Percentiles rank a stretch among this genome's conserved stretches.
phyloP scores from a whole-genome alignment of 2,113 vertebrate species.

The Dromas ardeola region DNA sequence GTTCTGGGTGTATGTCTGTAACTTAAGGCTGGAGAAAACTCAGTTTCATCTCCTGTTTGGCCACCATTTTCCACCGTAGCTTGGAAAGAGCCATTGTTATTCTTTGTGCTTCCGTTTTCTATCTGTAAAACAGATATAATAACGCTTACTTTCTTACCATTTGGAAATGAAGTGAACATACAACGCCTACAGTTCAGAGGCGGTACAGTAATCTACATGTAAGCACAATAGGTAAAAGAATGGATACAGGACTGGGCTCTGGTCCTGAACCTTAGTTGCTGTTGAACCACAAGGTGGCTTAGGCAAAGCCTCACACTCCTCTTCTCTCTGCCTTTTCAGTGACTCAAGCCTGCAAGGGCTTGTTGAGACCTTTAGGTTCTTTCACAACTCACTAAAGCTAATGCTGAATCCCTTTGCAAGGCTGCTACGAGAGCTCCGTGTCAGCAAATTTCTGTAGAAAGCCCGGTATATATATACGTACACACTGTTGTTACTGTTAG shows the following conservation, averaged over 20 bases:
- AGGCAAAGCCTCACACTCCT: neutral
- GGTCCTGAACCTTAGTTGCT: neutral
- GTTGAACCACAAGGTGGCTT: neutral
- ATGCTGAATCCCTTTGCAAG: neutral
- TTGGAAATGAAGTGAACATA: neutral
- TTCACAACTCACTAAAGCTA: neutral
- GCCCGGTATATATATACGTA: neutral
- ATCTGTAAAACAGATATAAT: neutral
- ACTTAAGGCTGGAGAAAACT: neutral
- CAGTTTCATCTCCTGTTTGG: neutral
- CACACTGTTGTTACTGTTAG: neutral
- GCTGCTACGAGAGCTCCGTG: neutral
- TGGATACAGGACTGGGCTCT: neutral
- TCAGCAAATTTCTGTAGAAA: neutral
- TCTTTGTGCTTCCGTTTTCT: neutral
- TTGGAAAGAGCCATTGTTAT: neutral
- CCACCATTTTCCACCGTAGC: neutral
- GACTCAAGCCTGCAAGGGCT: neutral
- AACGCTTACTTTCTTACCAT: neutral
- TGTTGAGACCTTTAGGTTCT: neutral
- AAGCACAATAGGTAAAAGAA: neutral
- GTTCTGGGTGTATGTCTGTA: neutral
- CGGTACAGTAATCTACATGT: neutral
- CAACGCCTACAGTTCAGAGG: neutral
- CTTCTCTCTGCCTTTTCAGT: neutral